Conservation (phyloP, 2,797 vertebrate genomes). For the Triplophysa bombifrons region DNA sequence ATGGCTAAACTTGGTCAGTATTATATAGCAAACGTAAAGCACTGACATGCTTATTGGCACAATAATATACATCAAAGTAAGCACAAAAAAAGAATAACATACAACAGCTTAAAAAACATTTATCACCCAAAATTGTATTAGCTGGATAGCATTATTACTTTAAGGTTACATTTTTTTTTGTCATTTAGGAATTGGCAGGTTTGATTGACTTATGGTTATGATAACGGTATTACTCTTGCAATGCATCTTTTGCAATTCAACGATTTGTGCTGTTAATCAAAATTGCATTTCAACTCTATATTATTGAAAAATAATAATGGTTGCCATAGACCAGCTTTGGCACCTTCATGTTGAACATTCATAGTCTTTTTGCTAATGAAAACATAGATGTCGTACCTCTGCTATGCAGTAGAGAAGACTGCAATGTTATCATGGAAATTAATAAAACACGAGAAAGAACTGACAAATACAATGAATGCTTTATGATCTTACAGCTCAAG, state of each 20-base stretch:
- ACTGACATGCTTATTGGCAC: neutral
- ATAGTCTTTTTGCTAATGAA: neutral
- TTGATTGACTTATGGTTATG: neutral
- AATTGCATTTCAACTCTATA: neutral
- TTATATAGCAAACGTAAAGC: conserved; percentile 9
- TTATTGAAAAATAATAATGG: neutral
- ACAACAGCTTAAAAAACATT: neutral
- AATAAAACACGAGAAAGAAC: neutral
- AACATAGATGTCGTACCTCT: conserved; percentile 7
- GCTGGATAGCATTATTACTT: conserved; percentile 12
- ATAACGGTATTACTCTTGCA: neutral
- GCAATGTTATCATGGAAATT: neutral
- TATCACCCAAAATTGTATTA: neutral
- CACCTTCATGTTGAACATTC: conserved; percentile 20
- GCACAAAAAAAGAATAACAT: neutral
- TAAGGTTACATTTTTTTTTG: neutral
- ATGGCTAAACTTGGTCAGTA: conserved; percentile 14
- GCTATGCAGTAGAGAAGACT: neutral
- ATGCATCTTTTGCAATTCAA: neutral
- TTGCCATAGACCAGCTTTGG: conserved; percentile 46
- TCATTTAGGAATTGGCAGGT: conserved; percentile 11
- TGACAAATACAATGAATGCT: neutral
- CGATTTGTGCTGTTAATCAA: neutral
- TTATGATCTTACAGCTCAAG: neutral
- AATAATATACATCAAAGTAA: neutral